Evolutionary conservation across 2,113 vertebrate genomes (phyloP), one percentile per base, ranked within the genome.

Genomic region (Myotis lucifugus): DNA sequence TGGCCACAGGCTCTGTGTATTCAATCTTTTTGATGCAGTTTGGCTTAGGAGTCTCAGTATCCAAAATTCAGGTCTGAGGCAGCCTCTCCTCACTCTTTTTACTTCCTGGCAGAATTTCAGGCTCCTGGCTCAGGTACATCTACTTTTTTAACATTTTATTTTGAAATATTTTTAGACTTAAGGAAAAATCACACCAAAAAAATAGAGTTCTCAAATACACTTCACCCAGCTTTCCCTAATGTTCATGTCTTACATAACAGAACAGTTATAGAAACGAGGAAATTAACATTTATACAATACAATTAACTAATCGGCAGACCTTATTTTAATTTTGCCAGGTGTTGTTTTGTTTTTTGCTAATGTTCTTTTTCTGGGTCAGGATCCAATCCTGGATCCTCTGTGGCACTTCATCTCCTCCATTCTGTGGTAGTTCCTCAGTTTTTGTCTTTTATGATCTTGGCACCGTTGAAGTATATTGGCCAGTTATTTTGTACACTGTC

Each of bases 141-240:
- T 37, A 34, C 40, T 85, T 40, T 93, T 94, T 42, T 37, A 32
- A 54, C 32, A 25, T 42, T 81, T 84, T 61, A 83, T 91, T 96
- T 95, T 64, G 42, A 93, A 88, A 66, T 48, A 25, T 10, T 95
- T 96, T 81, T 59, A n/a, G 67, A 67, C 54, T 32, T 56, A 78
- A 82, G 70, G 37, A 81, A 87, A 90, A 77, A 19, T 70, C 69
- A 37, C 37, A 77, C 59, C 59, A 27, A 27, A 69, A 88, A 91
- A 34, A 46, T 56, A 76, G 34, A 52, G 15, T 77, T 82, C 77
- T 90, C 52, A 87, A 50, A 46, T 77, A 40, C 29, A 27, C 11
- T 84, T 64, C 17, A 56, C 7, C 66, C 5, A 40, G 19, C 69
- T 84, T 52, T 64, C 56, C 54, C 37, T 21, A 10, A 61, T 81